Conservation (phyloP, 2,888 invertebrate species). For the Therioaphis trifolii region DNA sequence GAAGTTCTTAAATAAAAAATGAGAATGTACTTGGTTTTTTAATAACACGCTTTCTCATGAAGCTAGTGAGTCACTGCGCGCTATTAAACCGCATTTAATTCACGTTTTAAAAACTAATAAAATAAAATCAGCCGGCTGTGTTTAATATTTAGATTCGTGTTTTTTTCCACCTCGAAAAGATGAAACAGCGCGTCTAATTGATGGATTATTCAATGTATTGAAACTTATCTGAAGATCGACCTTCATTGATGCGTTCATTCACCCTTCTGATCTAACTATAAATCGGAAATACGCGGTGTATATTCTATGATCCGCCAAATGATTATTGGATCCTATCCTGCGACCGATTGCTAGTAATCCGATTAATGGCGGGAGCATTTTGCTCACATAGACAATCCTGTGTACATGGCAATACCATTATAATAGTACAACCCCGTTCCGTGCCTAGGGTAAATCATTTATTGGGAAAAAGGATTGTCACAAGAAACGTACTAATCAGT, state of each 20-base stretch:
- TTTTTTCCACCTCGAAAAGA: not conserved
- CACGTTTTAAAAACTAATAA: not conserved
- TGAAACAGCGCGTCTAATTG: not conserved
- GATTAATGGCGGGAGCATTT: constrained; percentile 46
- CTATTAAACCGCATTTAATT: constrained; percentile 26
- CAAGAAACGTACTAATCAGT: not conserved
- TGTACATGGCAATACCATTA: not conserved
- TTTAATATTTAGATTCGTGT: not conserved
- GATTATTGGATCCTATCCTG: not conserved
- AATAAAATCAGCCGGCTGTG: not conserved
- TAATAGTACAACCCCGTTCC: constrained; percentile 1
- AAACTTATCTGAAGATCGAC: constrained; percentile 8
- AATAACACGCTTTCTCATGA: not conserved
- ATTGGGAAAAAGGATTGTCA: not conserved
- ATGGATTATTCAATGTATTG: not conserved
- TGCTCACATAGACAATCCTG: not conserved
- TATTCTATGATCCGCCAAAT: not conserved
- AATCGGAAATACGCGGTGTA: not conserved
- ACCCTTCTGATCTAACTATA: not conserved
- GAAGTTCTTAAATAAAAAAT: not conserved
- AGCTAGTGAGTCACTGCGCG: not conserved
- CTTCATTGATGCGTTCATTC: constrained; percentile 1
- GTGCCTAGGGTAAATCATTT: not conserved
- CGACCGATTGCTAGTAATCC: not conserved
- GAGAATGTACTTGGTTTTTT: not conserved